Evolutionary conservation across 2,113 vertebrate genomes (phyloP).

Genomic region (Oncorhynchus clarkii): DNA sequence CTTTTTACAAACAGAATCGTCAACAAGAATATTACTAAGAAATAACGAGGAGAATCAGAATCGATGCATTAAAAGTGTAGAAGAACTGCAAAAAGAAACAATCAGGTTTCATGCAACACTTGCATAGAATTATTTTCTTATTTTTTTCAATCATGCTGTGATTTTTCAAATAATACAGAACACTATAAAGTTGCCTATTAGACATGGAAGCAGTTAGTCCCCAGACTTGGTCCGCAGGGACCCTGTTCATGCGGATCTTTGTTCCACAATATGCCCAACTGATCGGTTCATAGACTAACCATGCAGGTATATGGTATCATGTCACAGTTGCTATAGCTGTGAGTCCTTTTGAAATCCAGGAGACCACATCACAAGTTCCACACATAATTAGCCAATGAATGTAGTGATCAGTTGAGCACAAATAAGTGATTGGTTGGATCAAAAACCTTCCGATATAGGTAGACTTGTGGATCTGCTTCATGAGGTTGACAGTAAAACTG

Average conservation of each 20-base stretch:
- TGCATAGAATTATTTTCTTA: slow-evolving; percentile 71
- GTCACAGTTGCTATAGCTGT: slow-evolving; percentile 58
- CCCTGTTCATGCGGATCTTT: slow-evolving; percentile 25
- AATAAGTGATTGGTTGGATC: background rate
- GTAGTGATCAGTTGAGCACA: slow-evolving; percentile 11
- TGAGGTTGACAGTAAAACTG: slow-evolving; percentile 47
- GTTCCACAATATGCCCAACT: slow-evolving; percentile 27
- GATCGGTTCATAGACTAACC: slow-evolving; percentile 43
- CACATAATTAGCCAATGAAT: background rate
- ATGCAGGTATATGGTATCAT: slow-evolving; percentile 39
- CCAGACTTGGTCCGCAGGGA: slow-evolving; percentile 13
- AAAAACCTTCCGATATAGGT: slow-evolving; percentile 1
- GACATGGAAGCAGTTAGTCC: slow-evolving; percentile 60
- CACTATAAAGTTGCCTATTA: slow-evolving; percentile 69
- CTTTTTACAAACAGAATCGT: slow-evolving; percentile 50
- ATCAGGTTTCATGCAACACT: slow-evolving; percentile 80
- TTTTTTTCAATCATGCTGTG: slow-evolving; percentile 69
- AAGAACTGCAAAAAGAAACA: slow-evolving; percentile 70
- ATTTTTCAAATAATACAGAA: slow-evolving; percentile 74
- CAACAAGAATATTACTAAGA: slow-evolving; percentile 69
- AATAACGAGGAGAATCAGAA: slow-evolving; percentile 63
- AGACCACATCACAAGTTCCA: slow-evolving; percentile 1
- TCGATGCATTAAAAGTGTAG: slow-evolving; percentile 72
- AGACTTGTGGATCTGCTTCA: slow-evolving; percentile 61
- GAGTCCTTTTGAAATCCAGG: slow-evolving; percentile 36